Base-by-base conservation (phyloP, 1,140 invertebrate genomes). In the Micrasema longulum region DNA sequence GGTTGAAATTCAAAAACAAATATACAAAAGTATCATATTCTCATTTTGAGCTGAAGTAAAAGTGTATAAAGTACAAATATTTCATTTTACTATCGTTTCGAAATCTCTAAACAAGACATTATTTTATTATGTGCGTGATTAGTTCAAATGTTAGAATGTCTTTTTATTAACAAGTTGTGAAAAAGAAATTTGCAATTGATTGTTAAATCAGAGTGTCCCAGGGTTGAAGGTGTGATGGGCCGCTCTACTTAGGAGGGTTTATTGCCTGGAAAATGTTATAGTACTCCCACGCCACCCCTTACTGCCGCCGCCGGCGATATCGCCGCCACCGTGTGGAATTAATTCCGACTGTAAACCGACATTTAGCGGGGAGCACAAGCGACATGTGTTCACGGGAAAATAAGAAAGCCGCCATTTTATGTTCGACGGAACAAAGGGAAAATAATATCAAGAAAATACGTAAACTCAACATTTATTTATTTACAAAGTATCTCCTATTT, bases 241-340 rank as follows among this genome's bases (percentile, higher is more conserved):
- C 45, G 73, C 68, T 74, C 73, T 71, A 70, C 73, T 71, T 68
- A 67, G 53, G 64, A 22, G 45, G 69, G 73, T 75, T 75, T 75
- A 75, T 75, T 72, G 73, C 73, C 67, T 48, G 73, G 69, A 71
- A 75, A 75, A 75, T 75, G 65, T 71, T 62, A 67, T 62, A 53
- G 57, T 47, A 31, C 67, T 23, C 26, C 36, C 35, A 7, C 12
- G 18, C 64, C 47, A 14, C 64, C 64, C n/a, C 64, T 67, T 35
- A 45, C 41, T 23, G 20, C 41, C 43, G 60, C 41, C 43, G 41
- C 41, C 43, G 60, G 60, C 31, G 60, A 64, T 64, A 64, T 64
- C 60, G 60, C 60, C 60, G 41, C 60, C 60, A 23, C 60, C 60
- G 23, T 20, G 60, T 64, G 38, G 60, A 64, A 64, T 64, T 64